Evolutionary conservation across 23 tunicate species (phyloP).

Genomic region (Phallusia fumigata): DNA sequence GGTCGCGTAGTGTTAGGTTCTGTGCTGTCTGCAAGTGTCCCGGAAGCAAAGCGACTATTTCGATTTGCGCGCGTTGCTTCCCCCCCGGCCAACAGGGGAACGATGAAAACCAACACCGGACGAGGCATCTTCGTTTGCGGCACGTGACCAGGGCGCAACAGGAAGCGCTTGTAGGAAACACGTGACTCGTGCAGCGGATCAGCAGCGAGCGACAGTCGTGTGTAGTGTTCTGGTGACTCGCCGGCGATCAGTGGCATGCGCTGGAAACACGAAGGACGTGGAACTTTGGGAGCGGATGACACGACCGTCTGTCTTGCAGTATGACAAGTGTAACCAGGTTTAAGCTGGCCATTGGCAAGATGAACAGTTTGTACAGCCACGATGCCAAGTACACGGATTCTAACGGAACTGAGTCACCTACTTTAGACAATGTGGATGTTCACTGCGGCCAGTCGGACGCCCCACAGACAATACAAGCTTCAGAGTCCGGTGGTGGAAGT

Average conservation of each 20-base stretch:
- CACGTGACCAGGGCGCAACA: neutral
- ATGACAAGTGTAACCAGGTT: neutral
- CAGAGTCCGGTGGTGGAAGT: too few species aligned
- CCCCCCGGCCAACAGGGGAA: neutral
- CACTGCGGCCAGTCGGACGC: neutral
- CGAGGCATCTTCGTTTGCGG: neutral
- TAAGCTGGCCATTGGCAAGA: neutral
- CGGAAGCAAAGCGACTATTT: too few species aligned
- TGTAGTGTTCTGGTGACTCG: neutral
- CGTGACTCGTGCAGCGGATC: neutral
- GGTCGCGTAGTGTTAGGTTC: too few species aligned
- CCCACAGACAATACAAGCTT: neutral
- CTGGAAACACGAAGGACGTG: neutral
- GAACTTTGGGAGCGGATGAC: neutral
- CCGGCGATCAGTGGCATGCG: neutral
- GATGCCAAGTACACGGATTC: too few species aligned
- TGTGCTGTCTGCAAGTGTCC: too few species aligned
- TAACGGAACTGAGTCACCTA: too few species aligned
- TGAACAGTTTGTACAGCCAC: neutral
- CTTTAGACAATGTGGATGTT: neutral
- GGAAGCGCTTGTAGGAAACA: conserved; percentile 4
- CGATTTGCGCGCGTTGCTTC: too few species aligned
- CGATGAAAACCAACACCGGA: neutral
- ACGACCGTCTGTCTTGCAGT: neutral
- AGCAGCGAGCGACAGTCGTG: neutral